These are phyloP conservation scores for Pangasius krempfi DNA, from an alignment of 2,797 vertebrate genomes.

Conservation along the genomic window DNA sequence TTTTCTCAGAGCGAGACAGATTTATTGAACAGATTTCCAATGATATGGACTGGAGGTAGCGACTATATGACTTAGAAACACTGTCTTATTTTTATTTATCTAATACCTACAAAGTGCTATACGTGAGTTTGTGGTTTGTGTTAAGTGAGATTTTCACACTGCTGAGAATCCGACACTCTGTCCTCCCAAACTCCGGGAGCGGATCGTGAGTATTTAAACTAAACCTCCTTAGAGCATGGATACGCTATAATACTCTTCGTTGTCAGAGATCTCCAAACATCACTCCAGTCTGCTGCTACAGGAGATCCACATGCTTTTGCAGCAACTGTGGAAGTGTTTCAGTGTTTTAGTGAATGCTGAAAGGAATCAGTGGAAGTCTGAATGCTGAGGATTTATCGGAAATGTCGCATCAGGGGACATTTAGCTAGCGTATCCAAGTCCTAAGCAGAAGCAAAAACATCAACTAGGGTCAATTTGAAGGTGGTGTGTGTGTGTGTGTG, in stretches of 20 bases:
- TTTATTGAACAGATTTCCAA: slow-evolving; percentile 23
- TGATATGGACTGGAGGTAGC: slow-evolving; percentile 49
- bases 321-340: background rate
- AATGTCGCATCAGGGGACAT: background rate
- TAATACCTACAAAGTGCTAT: slow-evolving; percentile 47
- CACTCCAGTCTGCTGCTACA: background rate
- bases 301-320: background rate
- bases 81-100: slow-evolving; percentile 2
- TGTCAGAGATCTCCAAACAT: background rate
- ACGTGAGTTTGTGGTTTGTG: background rate
- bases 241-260: background rate
- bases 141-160: background rate
- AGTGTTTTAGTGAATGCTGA: background rate
- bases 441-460: slow-evolving; percentile 7
- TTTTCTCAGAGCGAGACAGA: background rate
- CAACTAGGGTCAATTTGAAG: background rate
- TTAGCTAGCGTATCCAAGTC: background rate
- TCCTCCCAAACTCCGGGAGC: background rate
- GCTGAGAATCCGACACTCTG: background rate
- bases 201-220: background rate
- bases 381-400: background rate
- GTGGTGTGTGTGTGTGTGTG: background rate
- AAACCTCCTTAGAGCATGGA: background rate
- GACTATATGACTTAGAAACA: slow-evolving; percentile 43
- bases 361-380: background rate